Conservation (phyloP, 2,797 vertebrate genomes). For the Echeneis naucrates region DNA sequence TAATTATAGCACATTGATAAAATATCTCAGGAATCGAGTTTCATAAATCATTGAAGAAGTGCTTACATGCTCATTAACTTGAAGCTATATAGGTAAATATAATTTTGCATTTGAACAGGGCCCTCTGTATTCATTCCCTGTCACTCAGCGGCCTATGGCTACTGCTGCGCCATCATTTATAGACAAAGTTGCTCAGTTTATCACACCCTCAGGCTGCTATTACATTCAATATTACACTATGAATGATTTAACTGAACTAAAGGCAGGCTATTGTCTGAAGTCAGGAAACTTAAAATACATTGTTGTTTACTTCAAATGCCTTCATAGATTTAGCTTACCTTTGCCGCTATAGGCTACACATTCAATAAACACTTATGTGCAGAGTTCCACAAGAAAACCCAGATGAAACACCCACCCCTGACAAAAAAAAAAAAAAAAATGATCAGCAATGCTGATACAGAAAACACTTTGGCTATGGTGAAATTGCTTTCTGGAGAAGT, state of each 20-base stretch:
- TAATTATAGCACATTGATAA: slow-evolving; percentile 56
- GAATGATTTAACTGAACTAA: slow-evolving; percentile 80
- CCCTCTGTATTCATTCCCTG: slow-evolving; percentile 65
- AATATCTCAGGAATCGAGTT: slow-evolving; percentile 56
- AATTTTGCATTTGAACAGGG: slow-evolving; percentile 60
- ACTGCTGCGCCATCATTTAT: slow-evolving; percentile 70
- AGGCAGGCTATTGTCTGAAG: slow-evolving; percentile 74
- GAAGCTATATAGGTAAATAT: slow-evolving; percentile 67
- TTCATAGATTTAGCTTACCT: slow-evolving; percentile 69
- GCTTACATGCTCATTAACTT: slow-evolving; percentile 61
- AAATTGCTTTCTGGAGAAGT: slow-evolving; percentile 42
- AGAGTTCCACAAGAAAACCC: slow-evolving; percentile 11
- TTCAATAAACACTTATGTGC: slow-evolving; percentile 37
- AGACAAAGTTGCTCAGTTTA: slow-evolving; percentile 69
- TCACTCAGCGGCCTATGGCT: slow-evolving; percentile 63
- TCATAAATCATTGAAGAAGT: slow-evolving; percentile 64
- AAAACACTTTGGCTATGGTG: slow-evolving; percentile 22
- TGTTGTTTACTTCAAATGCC: slow-evolving; percentile 51
- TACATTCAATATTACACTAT: slow-evolving; percentile 79
- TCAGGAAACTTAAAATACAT: slow-evolving; percentile 70
- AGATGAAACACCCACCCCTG: background rate
- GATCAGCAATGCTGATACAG: background rate
- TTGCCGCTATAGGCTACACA: slow-evolving; percentile 53
- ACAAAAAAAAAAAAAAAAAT: slow-evolving; percentile 38
- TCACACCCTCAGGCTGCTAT: slow-evolving; percentile 66